Base-by-base conservation (phyloP, 2,113 vertebrate species). In the Salvator merianae region DNA sequence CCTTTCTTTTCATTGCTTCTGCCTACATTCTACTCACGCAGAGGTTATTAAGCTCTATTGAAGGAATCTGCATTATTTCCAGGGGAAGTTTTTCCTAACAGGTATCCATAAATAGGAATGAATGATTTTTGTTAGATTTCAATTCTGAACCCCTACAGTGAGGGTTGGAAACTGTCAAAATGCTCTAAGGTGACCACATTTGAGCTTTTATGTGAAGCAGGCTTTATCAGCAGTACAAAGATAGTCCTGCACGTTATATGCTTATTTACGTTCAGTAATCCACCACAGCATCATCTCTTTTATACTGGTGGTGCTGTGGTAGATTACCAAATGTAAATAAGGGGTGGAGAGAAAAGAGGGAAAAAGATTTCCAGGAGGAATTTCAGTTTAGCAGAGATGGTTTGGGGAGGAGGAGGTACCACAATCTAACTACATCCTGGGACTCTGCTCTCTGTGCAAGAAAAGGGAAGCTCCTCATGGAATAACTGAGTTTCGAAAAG, bases 211-310 rank as follows among this genome's bases (percentile, higher is more conserved):
- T 86, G 75, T 85, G 90, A 89, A 71, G 63, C 62, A 90, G 81
- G 72, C 30, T 84, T 84, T 78, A 40, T 28, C 8, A 62, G 77
- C 34, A 55, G 79, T n/a, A 75, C 50, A 86, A 91, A 88, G 34
- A 77, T 14, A 43, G 63, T 87, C 69, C 82, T 90, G 72, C 86
- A 90, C 73, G 66, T 86, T 88, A 91, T 83, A 91, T 0, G 89
- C 85, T 89, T 59, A 90, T 93, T 93, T 92, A 84, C 84, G 82
- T 90, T 84, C 86, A 88, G 79, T 83, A 93, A 90, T 88, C 77
- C 84, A 66, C 92, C 87, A 86, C 89, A 89, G 86, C 81, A 89
- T 83, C 74, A 65, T 92, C 92, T 92, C 94, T 95, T 94, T 76
- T 82, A 88, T 81, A 55, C 87, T 63, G 90, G 55, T 84, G 93